These are phyloP conservation scores for Keiferia lycopersicella DNA, from an alignment of 2,888 invertebrate genomes.

Conservation along the genomic window DNA sequence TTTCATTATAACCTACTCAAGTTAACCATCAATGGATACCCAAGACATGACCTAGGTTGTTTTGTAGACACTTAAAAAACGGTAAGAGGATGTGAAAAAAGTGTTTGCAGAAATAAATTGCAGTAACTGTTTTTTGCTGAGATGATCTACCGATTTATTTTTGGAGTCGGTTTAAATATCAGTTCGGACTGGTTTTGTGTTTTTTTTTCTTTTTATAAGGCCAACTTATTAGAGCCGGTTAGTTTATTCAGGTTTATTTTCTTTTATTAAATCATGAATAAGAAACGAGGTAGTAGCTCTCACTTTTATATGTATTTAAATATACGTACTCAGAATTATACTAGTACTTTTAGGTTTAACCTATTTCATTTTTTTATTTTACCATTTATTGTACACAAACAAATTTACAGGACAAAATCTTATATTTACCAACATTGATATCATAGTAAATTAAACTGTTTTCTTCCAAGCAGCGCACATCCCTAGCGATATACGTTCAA, in stretches of 20 bases:
- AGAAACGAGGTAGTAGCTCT: no score
- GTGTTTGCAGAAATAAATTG: conserved; percentile 13
- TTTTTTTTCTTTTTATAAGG: background rate
- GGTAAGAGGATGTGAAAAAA: conserved; percentile 15
- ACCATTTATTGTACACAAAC: background rate
- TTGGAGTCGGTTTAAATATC: conserved; percentile 18
- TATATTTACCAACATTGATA: no score
- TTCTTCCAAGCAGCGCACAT: conserved; percentile 30
- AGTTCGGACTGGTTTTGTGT: background rate
- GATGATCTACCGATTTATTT: conserved; percentile 8
- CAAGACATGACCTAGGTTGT: no score
- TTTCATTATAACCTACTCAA: no score
- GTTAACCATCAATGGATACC: no score
- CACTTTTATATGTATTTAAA: no score
- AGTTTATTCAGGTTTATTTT: background rate
- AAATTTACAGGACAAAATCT: no score
- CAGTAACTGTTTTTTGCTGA: conserved; percentile 22
- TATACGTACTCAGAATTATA: background rate
- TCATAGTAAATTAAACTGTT: background rate
- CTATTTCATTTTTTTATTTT: no score
- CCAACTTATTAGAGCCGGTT: background rate
- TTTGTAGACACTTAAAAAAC: background rate
- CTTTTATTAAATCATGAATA: background rate
- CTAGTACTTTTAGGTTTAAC: no score
- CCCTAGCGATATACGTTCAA: conserved; percentile 35